Evolutionary conservation across 2,888 invertebrate genomes (phyloP).

Genomic region (Tiliacea aurago): DNA sequence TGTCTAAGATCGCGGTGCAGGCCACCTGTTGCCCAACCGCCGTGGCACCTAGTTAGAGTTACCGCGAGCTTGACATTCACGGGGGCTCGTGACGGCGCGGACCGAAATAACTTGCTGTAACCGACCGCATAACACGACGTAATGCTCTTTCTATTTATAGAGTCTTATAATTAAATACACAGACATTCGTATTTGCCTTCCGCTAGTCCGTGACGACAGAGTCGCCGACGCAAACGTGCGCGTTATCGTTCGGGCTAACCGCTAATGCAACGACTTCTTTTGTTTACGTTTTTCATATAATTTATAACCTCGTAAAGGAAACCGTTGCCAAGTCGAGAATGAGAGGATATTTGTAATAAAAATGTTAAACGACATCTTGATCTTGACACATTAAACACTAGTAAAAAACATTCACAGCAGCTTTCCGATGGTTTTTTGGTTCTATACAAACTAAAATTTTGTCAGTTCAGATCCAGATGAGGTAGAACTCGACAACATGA

Average conservation of each 20-base stretch:
- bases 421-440: neutral
- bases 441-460: neutral
- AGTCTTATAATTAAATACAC: slow-evolving; percentile 86
- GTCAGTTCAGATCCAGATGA: neutral
- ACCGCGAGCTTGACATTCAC: slow-evolving; percentile 89
- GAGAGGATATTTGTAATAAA: slow-evolving; percentile 42
- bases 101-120: slow-evolving; percentile 88
- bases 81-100: slow-evolving; percentile 84
- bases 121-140: slow-evolving; percentile 88
- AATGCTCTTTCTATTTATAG: slow-evolving; percentile 88
- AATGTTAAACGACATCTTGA: slow-evolving; percentile 30
- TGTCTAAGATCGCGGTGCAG: slow-evolving; percentile 78
- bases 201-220: slow-evolving; percentile 76
- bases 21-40: slow-evolving; percentile 86
- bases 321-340: slow-evolving; percentile 50
- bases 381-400: slow-evolving; percentile 46
- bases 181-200: slow-evolving; percentile 84
- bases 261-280: slow-evolving; percentile 59
- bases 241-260: slow-evolving; percentile 63
- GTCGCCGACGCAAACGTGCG: slow-evolving; percentile 69
- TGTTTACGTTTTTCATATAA: slow-evolving; percentile 52
- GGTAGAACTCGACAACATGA: slow-evolving; percentile 22
- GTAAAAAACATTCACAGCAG: slow-evolving; percentile 3
- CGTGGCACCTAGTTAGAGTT: slow-evolving; percentile 80
- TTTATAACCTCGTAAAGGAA: slow-evolving; percentile 53